phyloP scores from a whole-genome alignment of 2,888 invertebrate species.

The Mongoloraphidia duomilia region DNA sequence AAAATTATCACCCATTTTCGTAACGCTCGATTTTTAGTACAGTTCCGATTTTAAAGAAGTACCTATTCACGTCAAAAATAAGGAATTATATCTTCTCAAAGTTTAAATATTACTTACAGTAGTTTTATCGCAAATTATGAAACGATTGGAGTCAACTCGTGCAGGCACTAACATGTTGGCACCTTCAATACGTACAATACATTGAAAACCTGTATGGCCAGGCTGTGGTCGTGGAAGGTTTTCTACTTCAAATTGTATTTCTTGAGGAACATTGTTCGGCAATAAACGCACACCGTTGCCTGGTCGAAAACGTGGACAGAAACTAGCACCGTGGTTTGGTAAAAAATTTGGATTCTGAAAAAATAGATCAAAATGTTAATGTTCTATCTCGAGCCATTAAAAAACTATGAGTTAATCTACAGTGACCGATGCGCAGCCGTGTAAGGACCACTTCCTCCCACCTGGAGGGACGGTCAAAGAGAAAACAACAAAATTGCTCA shows the following conservation, averaged over 20 bases:
- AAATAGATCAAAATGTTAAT: constrained; percentile 7
- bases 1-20: neutral
- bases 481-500: no score
- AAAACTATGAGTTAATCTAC: no score
- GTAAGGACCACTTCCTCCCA: no score
- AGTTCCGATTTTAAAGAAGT: neutral
- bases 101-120: constrained; percentile 36
- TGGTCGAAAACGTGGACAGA: constrained; percentile 72
- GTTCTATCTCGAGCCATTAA: no score
- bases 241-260: constrained; percentile 77
- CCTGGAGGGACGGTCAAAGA: no score
- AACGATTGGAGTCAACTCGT: constrained; percentile 59
- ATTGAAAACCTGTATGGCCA: constrained; percentile 81
- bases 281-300: constrained; percentile 61
- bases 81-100: neutral
- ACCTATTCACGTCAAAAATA: neutral
- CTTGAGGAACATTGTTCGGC: constrained; percentile 79
- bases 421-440: no score
- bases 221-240: constrained; percentile 82
- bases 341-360: constrained; percentile 41
- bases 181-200: constrained; percentile 79
- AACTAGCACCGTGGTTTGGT: constrained; percentile 40
- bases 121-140: constrained; percentile 83
- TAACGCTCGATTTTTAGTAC: neutral
- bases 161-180: constrained; percentile 82